Evolutionary conservation across 1,140 invertebrate genomes (phyloP).

Genomic region (Bombyx mandarina): DNA sequence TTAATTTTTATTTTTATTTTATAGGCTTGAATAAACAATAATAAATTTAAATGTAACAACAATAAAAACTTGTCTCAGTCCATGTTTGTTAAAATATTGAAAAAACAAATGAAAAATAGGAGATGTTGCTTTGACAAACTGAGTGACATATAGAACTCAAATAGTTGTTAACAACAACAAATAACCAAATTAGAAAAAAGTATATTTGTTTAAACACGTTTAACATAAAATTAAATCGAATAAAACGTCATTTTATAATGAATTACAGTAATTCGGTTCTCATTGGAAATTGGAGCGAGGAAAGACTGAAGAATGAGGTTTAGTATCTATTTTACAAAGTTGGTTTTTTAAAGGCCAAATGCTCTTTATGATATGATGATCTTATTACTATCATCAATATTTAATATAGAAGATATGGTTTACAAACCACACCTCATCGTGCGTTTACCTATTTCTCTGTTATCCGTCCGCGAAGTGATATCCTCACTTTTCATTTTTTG

Average conservation of each 20-base stretch:
- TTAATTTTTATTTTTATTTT: too few species aligned
- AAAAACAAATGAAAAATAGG: too few species aligned
- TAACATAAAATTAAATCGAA: too few species aligned
- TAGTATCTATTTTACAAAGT: neutral
- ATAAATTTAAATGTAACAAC: too few species aligned
- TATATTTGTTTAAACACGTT: too few species aligned
- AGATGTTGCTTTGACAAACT: too few species aligned
- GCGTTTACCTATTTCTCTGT: neutral
- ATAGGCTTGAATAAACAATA: too few species aligned
- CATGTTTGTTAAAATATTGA: too few species aligned
- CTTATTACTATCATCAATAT: neutral
- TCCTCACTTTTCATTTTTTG: neutral
- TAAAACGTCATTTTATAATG: conserved; percentile 8
- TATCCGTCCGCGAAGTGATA: neutral
- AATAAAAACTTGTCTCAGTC: too few species aligned
- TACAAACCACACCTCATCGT: neutral
- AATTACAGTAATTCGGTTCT: conserved; percentile 46
- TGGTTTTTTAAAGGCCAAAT: neutral
- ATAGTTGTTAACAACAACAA: too few species aligned
- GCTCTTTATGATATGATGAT: neutral
- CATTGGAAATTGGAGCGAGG: conserved; percentile 56
- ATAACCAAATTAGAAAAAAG: too few species aligned
- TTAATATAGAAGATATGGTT: neutral
- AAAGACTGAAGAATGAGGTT: conserved; percentile 57
- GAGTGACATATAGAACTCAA: too few species aligned